Evolutionary conservation across 2,888 invertebrate species (phyloP).

Genomic region (Drosophila kuntzei): DNA sequence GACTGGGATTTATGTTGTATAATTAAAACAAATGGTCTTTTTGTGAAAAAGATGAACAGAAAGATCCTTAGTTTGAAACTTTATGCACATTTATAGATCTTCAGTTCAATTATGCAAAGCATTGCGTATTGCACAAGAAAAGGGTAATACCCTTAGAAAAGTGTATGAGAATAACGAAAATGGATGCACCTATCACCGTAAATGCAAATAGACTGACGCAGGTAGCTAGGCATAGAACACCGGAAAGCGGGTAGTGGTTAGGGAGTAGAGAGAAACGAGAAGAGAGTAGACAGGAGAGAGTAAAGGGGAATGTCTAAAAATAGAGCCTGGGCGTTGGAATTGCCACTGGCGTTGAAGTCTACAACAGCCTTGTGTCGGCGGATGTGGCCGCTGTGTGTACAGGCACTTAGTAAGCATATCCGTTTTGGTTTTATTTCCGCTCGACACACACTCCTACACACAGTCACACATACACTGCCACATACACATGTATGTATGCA

Average conservation of each 20-base stretch:
- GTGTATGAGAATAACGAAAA: constrained; percentile 42
- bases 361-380: constrained; percentile 49
- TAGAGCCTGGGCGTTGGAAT: constrained; percentile 24
- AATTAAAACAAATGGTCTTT: too few species aligned
- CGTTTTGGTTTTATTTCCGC: constrained; percentile 79
- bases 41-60: too few species aligned
- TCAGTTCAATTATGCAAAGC: neutral
- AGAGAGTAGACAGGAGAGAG: neutral
- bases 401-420: constrained; percentile 78
- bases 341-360: constrained; percentile 50
- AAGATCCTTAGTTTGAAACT: neutral
- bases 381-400: constrained; percentile 70
- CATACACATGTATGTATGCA: constrained; percentile 37
- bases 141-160: neutral
- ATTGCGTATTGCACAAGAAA: neutral
- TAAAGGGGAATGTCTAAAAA: constrained; percentile 21
- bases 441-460: constrained; percentile 39
- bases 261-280: neutral
- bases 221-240: constrained; percentile 10
- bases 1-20: too few species aligned
- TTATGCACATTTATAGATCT: neutral
- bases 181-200: constrained; percentile 42
- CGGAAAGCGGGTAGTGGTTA: neutral
- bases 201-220: constrained; percentile 46
- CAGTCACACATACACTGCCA: constrained; percentile 11